Base-by-base conservation (phyloP, 2,797 vertebrate genomes). In the Sardinella longiceps region DNA sequence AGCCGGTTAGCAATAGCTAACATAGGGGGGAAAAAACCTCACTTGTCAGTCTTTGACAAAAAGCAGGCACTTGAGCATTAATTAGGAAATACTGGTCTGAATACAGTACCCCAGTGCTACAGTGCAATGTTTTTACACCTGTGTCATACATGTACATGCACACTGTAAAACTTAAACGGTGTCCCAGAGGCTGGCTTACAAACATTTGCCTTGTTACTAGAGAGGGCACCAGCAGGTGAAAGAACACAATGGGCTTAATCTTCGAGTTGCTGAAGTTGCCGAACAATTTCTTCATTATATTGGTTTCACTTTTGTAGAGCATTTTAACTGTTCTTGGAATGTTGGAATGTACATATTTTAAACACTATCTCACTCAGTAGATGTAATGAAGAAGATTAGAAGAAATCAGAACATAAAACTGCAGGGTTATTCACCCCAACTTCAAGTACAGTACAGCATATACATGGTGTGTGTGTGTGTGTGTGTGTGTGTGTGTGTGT, bases 21-120 rank as follows among this genome's bases (percentile, higher is more conserved):
- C 70, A 77, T 15, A 20, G 15, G 70, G 43, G 70, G 70, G 43
- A 37, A 77, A 23, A 77, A 77, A 37, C 37, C 20, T 23, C 39
- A 77, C 33, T 33, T 74, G 70, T 77, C 70, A 77, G 70, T 20
- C 70, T 39, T 77, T 77, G 33, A 77, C 70, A 77, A 77, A 77
- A 20, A 77, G 37, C 70, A 77, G 70, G 20, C 70, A 23, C 70
- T 77, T 39, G 33, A 77, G 70, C 39, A 77, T 77, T 43, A 43
- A 43, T 77, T 39, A 77, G 37, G 39, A 39, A 77, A 33, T 20
- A 77, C 37, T 39, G 11, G 37, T 43, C 37, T 77, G 70, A 77
- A 37, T 37, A 5, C 66, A 74, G 66, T 6, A 33, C 18, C 70
- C 70, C 70, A 77, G 70, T 77, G 70, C 33, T 70, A 18, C 63